Conservation (phyloP, 2,797 vertebrate genomes). For the Chloroceryle amazona region DNA sequence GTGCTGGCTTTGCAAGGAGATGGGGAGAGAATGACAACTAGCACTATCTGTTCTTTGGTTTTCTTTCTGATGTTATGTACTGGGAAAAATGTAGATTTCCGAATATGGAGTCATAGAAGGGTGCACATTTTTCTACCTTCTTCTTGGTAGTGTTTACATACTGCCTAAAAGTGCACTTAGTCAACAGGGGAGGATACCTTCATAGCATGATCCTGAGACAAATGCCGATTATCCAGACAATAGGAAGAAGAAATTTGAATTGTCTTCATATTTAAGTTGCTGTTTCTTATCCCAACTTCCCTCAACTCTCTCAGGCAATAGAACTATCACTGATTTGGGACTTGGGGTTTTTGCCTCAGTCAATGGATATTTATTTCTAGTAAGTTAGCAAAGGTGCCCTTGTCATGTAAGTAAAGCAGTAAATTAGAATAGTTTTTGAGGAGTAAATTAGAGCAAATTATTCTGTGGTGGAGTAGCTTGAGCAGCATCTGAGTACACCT, state of each 20-base stretch:
- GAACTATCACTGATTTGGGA: not conserved
- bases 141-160: not conserved
- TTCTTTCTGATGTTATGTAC: not conserved
- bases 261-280: not conserved
- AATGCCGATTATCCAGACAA: not conserved
- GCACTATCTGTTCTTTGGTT: not conserved
- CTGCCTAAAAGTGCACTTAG: not conserved
- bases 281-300: not conserved
- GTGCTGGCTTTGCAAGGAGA: not conserved
- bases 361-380: not conserved
- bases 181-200: not conserved
- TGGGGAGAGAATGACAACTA: not conserved
- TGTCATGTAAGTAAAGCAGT: not conserved
- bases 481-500: not conserved
- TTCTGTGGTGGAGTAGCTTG: not conserved
- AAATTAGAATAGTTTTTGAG: slow-evolving; percentile 6
- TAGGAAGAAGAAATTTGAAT: not conserved
- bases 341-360: not conserved
- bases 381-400: not conserved
- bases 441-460: slow-evolving; percentile 10
- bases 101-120: not conserved
- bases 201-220: not conserved
- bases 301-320: not conserved
- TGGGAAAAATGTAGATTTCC: not conserved
- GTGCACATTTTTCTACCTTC: not conserved